Conservation (phyloP, 2,797 vertebrate genomes). For the Eulemur rubriventer region DNA sequence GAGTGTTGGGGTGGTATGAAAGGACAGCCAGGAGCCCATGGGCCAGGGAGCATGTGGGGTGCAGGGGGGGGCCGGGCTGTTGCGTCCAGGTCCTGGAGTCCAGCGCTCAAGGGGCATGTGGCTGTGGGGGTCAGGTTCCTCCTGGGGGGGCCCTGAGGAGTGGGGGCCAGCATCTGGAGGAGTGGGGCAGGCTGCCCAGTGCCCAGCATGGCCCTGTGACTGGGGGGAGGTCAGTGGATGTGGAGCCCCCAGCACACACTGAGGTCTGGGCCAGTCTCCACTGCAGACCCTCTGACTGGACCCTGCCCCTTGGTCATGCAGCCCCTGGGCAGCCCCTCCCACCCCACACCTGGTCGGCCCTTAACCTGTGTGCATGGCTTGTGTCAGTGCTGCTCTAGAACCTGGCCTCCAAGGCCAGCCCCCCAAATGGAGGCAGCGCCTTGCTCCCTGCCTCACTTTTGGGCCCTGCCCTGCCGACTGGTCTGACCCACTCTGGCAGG, state of each 20-base stretch:
- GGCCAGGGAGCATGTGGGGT: background rate
- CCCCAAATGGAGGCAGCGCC: accelerated
- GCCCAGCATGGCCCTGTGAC: background rate
- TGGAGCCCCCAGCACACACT: background rate
- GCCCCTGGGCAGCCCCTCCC: background rate
- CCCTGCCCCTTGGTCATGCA: background rate
- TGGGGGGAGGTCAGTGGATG: no score
- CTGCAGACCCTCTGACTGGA: no score
- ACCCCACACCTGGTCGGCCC: accelerated
- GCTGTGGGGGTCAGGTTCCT: background rate
- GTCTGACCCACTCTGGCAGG: background rate
- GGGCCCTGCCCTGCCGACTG: background rate
- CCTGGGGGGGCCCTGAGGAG: background rate
- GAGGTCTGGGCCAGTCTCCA: background rate
- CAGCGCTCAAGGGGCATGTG: background rate
- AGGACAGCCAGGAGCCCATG: background rate
- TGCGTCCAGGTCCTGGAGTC: no score
- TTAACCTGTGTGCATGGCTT: background rate
- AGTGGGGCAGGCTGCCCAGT: background rate
- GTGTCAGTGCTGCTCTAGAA: background rate
- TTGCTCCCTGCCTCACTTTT: background rate
- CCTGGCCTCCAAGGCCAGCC: background rate
- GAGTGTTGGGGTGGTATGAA: background rate
- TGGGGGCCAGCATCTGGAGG: background rate
- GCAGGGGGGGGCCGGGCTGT: background rate